Evolutionary conservation across 2,888 invertebrate species (phyloP), one percentile per base, ranked within the genome.

Genomic region (Eueremaeus valkanovi): DNA sequence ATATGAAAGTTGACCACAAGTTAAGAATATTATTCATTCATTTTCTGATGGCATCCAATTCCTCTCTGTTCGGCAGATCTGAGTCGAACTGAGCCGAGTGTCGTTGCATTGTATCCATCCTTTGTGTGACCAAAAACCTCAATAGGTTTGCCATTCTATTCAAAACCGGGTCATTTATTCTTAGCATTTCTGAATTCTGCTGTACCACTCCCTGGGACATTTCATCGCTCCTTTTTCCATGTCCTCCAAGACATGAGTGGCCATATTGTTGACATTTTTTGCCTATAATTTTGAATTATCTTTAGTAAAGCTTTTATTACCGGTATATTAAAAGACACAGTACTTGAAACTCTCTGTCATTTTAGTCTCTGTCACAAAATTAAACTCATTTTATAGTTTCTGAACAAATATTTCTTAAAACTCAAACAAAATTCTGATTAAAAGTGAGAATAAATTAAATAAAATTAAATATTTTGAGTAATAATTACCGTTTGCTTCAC

Each of bases 201-300:
- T 58, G 58, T 6, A 68, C 8, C 13, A 68, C 42, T 68, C 33
- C 21, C 11, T 11, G 13, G 16, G 36, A 3, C 68, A 21, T 11
- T 33, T 68, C 68, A 9, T 36, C 36, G 21, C 31, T 68, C 49
- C 74, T 2, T 66, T 74, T 74, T 1, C 74, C 74, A 27, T 74
- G 74, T 36, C 74, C 74, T 29, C 74, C 74, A 24, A 74, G 74
- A 74, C 74, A 74, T 2, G 74, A 74, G 61, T 74, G 74, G 16
- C 74, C 74, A 21, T 74, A 74, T 63, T 74, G 74, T 33, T 74
- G 74, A 45, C 74, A 74, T 16, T 58, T 58, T 58, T 58, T 58
- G 8, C 58, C 58, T 58, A 21, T n/a, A 11, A 51, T 51, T n/a
- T n/a, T n/a, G n/a, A n/a, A n/a, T n/a, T n/a, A n/a, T n/a, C n/a